Evolutionary conservation across 2,113 vertebrate genomes (phyloP).

Genomic region (Bungarus multicinctus): DNA sequence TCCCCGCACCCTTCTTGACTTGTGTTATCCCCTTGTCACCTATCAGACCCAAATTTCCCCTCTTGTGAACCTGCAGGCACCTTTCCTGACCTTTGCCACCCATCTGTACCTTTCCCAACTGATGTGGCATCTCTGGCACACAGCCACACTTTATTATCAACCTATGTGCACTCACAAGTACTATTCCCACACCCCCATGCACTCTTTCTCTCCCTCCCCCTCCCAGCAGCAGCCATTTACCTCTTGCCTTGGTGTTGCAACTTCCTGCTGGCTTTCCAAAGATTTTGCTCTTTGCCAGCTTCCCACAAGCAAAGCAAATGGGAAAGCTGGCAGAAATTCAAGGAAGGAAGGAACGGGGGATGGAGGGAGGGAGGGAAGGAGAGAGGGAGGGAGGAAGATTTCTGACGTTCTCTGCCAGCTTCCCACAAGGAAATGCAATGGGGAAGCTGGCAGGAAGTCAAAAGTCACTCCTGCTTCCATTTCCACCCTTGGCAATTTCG

Average conservation of each 20-base stretch:
- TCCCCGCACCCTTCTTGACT: neutral
- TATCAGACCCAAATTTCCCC: too few species aligned
- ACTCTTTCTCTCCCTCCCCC: neutral
- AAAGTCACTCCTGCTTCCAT: neutral
- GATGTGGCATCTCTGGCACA: neutral
- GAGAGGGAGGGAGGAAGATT: neutral
- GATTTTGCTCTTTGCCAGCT: neutral
- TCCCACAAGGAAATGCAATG: neutral
- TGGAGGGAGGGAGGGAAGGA: neutral
- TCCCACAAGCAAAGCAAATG: neutral
- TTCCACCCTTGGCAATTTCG: neutral
- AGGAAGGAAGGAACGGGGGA: neutral
- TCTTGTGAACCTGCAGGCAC: too few species aligned
- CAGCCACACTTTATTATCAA: neutral
- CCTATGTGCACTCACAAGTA: neutral
- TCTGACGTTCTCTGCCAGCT: neutral
- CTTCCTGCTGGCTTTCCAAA: neutral
- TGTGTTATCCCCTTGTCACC: neutral
- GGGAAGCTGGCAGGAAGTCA: neutral
- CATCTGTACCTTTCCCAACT: neutral
- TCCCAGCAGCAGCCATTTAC: neutral
- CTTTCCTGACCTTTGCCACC: neutral
- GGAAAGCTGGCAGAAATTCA: neutral
- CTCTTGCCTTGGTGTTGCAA: neutral
- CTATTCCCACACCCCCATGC: neutral